These are phyloP conservation scores for Pristionchus japonicus DNA, from an alignment of 2,888 invertebrate genomes.

Conservation along the genomic window DNA sequence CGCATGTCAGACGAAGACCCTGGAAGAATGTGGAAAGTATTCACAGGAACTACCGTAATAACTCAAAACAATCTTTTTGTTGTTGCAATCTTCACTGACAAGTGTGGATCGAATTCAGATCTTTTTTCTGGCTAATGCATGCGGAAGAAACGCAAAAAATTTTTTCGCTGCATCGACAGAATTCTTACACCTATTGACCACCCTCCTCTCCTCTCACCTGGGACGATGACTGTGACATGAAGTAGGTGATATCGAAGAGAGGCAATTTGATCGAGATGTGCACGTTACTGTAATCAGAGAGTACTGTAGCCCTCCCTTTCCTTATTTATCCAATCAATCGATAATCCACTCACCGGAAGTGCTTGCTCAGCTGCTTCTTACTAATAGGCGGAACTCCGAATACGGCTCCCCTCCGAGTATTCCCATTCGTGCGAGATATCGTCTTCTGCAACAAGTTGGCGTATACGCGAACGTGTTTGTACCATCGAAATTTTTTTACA, in stretches of 20 bases:
- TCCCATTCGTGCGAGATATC: slow-evolving; percentile 90
- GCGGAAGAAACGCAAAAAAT: no score
- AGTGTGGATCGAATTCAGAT: no score
- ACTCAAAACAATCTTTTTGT: no score
- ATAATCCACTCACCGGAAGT: slow-evolving; percentile 78
- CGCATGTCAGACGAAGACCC: slow-evolving; percentile 47
- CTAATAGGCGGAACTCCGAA: slow-evolving; percentile 88
- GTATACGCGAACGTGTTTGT: no score
- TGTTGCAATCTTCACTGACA: no score
- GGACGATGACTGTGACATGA: slow-evolving; percentile 90
- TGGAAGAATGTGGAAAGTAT: no score
- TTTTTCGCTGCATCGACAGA: no score
- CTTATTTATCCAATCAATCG: no score
- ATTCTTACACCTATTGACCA: no score
- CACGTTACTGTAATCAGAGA: slow-evolving; percentile 83
- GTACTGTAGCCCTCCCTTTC: no score
- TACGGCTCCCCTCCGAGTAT: slow-evolving; percentile 90
- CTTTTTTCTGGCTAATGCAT: no score
- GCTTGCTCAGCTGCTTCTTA: slow-evolving; percentile 92
- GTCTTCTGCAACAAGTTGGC: slow-evolving; percentile 76
- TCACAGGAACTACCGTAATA: no score
- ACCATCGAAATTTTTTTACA: not conserved
- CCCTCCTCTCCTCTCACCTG: slow-evolving; percentile 77
- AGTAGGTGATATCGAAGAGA: slow-evolving; percentile 86
- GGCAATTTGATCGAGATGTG: slow-evolving; percentile 89